Evolutionary conservation across 37 sponge, comb jelly and placozoan genomes (phyloP).

Genomic region (Ephydatia muelleri): DNA sequence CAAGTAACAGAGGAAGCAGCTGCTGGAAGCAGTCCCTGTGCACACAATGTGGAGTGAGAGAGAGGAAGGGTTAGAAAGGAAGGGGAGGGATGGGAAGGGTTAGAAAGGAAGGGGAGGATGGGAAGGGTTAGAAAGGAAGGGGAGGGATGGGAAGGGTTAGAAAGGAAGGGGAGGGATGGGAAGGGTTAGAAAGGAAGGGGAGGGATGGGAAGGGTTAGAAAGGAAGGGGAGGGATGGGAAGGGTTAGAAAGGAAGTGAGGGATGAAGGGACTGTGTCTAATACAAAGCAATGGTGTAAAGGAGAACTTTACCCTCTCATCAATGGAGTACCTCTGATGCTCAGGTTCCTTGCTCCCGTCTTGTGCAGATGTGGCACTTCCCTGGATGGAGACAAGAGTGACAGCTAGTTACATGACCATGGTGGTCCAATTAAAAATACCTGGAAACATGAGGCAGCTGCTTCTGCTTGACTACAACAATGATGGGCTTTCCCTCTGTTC

Average conservation of each 20-base stretch:
- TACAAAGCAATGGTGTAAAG: not conserved
- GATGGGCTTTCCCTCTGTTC: too few species aligned
- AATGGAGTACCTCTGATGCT: not conserved
- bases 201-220: too few species aligned
- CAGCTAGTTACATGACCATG: too few species aligned
- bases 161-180: not conserved
- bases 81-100: not conserved
- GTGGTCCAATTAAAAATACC: not conserved
- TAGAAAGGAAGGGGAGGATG: not conserved
- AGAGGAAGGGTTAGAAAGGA: not conserved
- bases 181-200: not conserved
- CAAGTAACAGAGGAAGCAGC: slow-evolving; percentile 49
- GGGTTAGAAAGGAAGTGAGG: not conserved
- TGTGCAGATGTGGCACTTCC: not conserved
- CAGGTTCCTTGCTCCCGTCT: not conserved
- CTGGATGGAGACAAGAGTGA: not conserved
- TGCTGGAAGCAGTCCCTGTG: slow-evolving; percentile 11
- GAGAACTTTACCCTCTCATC: not conserved
- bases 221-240: not conserved
- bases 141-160: not conserved
- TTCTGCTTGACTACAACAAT: not conserved
- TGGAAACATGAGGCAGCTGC: not conserved
- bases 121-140: not conserved
- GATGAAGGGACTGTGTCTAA: not conserved
- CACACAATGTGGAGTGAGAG: not conserved